Conservation (phyloP, 92 coral and sea anemone species). For the Epizoanthus rinbou region DNA sequence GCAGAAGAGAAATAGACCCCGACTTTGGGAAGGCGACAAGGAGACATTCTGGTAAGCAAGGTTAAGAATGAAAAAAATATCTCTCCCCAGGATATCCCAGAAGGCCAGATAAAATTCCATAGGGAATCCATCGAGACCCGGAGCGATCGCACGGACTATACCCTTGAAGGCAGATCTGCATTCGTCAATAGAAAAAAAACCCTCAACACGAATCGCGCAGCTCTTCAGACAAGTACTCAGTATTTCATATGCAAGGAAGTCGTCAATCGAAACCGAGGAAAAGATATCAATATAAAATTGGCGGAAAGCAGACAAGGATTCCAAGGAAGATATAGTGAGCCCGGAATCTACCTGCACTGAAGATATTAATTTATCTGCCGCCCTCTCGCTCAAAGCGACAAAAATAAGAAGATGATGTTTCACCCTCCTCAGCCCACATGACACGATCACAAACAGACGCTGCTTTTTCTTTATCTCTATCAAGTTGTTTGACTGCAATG, state of each 20-base stretch:
- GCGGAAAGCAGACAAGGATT: background rate
- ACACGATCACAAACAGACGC: background rate
- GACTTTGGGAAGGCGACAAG: background rate
- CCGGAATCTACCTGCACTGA: too few relatives aligned
- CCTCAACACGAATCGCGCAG: too few relatives aligned
- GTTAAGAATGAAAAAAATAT: background rate
- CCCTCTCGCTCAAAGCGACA: too few relatives aligned
- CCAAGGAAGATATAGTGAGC: background rate
- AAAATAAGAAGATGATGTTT: constrained; percentile 30
- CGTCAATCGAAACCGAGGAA: background rate
- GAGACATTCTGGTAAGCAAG: too few relatives aligned
- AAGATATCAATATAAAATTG: background rate
- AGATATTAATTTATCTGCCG: too few relatives aligned
- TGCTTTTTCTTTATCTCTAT: background rate
- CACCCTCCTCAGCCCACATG: constrained; percentile 29
- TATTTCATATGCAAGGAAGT: background rate
- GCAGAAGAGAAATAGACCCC: background rate
- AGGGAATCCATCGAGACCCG: background rate
- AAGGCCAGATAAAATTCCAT: background rate
- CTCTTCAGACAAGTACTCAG: background rate
- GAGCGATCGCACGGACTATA: background rate
- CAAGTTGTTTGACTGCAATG: background rate
- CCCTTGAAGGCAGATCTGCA: too few relatives aligned
- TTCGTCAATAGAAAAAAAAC: background rate
- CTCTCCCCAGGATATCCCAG: background rate